Conservation (phyloP, 2,888 invertebrate species). For the Drosophila pseudotakahashii region DNA sequence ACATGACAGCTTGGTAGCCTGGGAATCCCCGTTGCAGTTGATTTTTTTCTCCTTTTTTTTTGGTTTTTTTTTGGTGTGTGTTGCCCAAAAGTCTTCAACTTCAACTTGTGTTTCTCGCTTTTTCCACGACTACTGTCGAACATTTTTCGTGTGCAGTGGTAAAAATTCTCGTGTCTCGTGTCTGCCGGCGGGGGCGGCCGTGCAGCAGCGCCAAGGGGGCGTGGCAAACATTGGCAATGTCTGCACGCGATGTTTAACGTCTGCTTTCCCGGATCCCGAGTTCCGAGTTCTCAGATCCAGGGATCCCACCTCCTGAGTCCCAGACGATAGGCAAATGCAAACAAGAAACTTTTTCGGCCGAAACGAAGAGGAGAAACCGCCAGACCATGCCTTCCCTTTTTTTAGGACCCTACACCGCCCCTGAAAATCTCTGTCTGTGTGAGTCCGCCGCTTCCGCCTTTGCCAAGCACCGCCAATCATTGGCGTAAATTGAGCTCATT, state of each 20-base stretch:
- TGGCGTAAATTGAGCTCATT: conserved; percentile 79
- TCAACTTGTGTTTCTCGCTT: conserved; percentile 36
- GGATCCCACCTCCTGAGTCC: conserved; percentile 7
- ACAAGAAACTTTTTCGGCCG: conserved; percentile 57
- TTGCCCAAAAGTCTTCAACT: conserved; percentile 28
- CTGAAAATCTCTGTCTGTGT: conserved; percentile 20
- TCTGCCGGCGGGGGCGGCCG: conserved; percentile 15
- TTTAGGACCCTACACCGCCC: background rate
- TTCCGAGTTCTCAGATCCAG: background rate
- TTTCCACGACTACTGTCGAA: conserved; percentile 41
- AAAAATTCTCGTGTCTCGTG: conserved; percentile 11
- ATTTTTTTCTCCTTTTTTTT: background rate
- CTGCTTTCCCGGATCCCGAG: conserved; percentile 44
- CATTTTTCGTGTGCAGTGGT: conserved; percentile 37
- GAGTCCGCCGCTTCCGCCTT: conserved; percentile 35
- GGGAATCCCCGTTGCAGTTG: conserved; percentile 28
- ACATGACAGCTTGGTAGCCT: conserved; percentile 33
- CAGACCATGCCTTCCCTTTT: conserved; percentile 17
- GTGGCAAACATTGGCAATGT: conserved; percentile 56
- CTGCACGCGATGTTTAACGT: conserved; percentile 77
- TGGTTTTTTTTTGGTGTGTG: conserved; percentile 6
- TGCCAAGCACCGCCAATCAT: conserved; percentile 71
- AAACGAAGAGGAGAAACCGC: conserved; percentile 24
- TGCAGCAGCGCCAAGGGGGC: conserved; percentile 27
- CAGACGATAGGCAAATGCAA: conserved; percentile 70